These are phyloP conservation scores for Pluvianellus socialis DNA, from an alignment of 2,113 vertebrate species.

Conservation along the genomic window DNA sequence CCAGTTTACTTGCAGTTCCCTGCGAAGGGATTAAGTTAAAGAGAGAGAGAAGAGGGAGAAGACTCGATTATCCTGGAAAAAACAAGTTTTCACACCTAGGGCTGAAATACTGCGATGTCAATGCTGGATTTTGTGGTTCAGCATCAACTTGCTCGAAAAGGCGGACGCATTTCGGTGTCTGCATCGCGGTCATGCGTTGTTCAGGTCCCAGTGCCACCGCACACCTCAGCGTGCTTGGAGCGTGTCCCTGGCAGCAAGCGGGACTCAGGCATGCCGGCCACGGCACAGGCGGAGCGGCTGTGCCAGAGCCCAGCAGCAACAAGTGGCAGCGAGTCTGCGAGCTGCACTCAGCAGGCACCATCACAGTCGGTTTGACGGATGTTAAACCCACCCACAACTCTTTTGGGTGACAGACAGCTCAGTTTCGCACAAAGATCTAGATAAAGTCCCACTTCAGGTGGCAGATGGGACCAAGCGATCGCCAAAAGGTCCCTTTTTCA, in stretches of 20 bases:
- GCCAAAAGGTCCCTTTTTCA: neutral
- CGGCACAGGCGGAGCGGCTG: rapidly evolving
- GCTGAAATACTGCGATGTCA: neutral
- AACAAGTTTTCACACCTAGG: neutral
- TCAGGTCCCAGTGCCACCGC: neutral
- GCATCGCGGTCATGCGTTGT: rapidly evolving
- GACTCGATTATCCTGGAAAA: rapidly evolving
- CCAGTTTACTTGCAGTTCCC: neutral
- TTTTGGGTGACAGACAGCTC: rapidly evolving
- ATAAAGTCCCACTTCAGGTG: neutral
- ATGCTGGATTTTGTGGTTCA: neutral
- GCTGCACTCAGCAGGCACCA: neutral
- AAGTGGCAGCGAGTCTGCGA: rapidly evolving
- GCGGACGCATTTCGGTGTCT: neutral
- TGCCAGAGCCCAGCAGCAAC: neutral
- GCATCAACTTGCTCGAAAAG: neutral
- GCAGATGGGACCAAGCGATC: neutral
- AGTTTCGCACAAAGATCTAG: neutral
- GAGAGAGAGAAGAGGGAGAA: neutral
- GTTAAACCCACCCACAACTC: neutral
- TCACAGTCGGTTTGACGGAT: rapidly evolving
- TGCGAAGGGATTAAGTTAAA: neutral
- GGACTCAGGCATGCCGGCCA: no score
- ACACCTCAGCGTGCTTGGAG: neutral
- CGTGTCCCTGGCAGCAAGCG: neutral